phyloP scores from a whole-genome alignment of 1,140 invertebrate species.

The Anoplolepis gracilipes region DNA sequence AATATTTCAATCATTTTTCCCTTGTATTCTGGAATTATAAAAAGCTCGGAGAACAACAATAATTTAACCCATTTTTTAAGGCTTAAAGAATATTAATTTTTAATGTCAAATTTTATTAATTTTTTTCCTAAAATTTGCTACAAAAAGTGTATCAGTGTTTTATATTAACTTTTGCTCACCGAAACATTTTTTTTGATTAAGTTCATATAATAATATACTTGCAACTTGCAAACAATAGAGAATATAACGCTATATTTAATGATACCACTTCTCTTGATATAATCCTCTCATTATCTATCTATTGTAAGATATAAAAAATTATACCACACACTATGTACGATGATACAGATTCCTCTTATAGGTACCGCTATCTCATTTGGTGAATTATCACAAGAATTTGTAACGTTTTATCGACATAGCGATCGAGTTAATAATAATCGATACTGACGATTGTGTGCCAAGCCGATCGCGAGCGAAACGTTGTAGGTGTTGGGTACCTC shows the following conservation, averaged over 20 bases:
- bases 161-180: not conserved
- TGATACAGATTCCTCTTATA: conserved; percentile 21
- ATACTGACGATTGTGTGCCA: conserved; percentile 48
- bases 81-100: not conserved
- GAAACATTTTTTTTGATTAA: too few species aligned
- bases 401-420: conserved; percentile 51
- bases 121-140: too few species aligned
- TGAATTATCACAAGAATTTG: conserved; percentile 57
- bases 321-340: not conserved
- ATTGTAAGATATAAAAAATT: not conserved
- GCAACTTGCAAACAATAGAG: too few species aligned
- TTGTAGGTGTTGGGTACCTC: conserved; percentile 70
- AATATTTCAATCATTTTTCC: not conserved
- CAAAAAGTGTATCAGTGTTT: not conserved
- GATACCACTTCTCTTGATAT: not conserved
- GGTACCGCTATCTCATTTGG: conserved; percentile 56
- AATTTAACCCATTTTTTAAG: not conserved
- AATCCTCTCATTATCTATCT: not conserved
- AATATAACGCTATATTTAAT: not conserved
- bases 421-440: conserved; percentile 65
- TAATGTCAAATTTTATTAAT: not conserved
- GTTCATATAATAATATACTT: too few species aligned
- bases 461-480: conserved; percentile 41
- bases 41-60: not conserved
- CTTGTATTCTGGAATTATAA: not conserved